Evolutionary conservation across 2,797 vertebrate genomes (phyloP), one percentile per base, ranked within the genome.

Genomic region (Notolabrus celidotus): DNA sequence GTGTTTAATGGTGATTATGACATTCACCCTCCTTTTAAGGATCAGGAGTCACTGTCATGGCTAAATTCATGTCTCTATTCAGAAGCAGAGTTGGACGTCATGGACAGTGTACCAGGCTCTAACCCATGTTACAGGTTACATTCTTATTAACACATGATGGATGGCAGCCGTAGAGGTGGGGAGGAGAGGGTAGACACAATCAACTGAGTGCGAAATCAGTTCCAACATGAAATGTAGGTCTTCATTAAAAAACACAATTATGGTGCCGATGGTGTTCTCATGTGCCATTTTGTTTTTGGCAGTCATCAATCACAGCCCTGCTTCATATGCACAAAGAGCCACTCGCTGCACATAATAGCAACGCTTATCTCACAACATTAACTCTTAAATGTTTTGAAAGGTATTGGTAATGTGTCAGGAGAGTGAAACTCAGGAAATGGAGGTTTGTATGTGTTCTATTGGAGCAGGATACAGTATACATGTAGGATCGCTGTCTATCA

Each of bases 201-300:
- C 88, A 83, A 75, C 77, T 75, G 84, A 82, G 89, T 91, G 89
- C 76, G 67, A 92, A 91, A 92, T 93, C 87, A 83, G 86, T 82
- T 81, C 78, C 71, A 83, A 83, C 65, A 14, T 52, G 59, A 73
- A 86, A 90, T 80, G 83, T 65, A 74, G 84, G 84, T 89, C 86
- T 91, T 88, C 89, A 89, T 91, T 91, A 92, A 85, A 89, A 88
- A 87, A 79, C 74, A 86, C 85, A 86, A 90, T 90, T 90, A 90
- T 43, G 65, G 77, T 71, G 79, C 82, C 41, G 31, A 66, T 80
- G 81, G 74, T 74, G 72, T 79, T 79, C 76, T 79, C 71, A n/a
- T 72, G 74, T 87, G 86, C 75, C 89, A 78, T 82, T 87, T 68
- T 80, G 68, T 63, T 88, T 88, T 89, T 85, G 90, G 77, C 85